Evolutionary conservation across 2,797 vertebrate genomes (phyloP), one percentile per base, ranked within the genome.

Genomic region (Carcharodon carcharias): DNA sequence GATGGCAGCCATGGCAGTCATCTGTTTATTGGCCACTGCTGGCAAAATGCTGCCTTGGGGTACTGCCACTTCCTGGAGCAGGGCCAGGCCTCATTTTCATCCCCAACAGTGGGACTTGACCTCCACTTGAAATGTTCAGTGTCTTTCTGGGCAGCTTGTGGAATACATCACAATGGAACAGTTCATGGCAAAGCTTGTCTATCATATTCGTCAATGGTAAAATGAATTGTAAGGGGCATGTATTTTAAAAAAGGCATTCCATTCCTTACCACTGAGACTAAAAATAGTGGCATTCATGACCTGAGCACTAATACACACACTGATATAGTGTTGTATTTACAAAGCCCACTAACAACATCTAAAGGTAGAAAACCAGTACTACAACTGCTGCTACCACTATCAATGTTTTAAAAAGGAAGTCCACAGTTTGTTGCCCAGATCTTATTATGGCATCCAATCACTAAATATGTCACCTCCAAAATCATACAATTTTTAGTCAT

Each of bases 311-410:
- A n/a, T 91, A 61, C 88, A 61, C 50, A 95, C 45, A 6, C 94
- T 95, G n/a, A 50, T 95, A 23, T 18, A 50, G 65, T 54, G 28
- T 45, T n/a, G 45, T 56, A 77, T 58, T 35, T 73, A 77, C 69
- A 77, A 95, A 95, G 94, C 50, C 45, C 94, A 77, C 50, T 77
- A 54, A 54, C 94, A 95, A 95, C 94, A 95, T 95, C 94, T 77
- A 95, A 95, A 95, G 69, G 69, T 16, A n/a, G 50, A 77, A 95
- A 26, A 56, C 77, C 50, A 58, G 94, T 77, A 77, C 54, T 95
- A 77, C 94, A 95, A 3, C 94, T 95, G 26, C 50, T 77, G 26
- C 12, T n/a, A 26, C 77, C 45, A 65, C 23, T 26, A 93, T 93
- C 50, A 45, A 92, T 12, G 45, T 23, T 85, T 50, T 50, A 50